A percentile compares a stretch with the other conserved stretches of the same genome.
phyloP scores from a whole-genome alignment of 92 coral and sea anemone genomes.

The Porites divaricata region DNA sequence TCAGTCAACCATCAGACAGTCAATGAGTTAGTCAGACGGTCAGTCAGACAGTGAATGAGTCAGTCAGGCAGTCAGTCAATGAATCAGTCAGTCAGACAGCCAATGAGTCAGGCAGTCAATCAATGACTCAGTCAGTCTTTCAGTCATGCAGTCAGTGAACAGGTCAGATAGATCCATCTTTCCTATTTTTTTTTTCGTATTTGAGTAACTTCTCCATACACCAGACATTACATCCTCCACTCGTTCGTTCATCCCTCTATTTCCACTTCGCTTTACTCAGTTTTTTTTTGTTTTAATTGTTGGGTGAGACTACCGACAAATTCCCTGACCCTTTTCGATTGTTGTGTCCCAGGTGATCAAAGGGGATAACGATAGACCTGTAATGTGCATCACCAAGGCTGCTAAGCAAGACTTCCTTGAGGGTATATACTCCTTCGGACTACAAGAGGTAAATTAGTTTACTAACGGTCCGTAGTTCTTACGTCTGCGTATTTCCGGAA shows the following conservation, averaged over 20 bases:
- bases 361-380: conserved; percentile 64
- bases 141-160: too few relatives aligned
- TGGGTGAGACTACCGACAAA: neutral
- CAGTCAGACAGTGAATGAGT: neutral
- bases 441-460: conserved; percentile 76
- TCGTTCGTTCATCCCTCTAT: neutral
- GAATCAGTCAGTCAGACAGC: neutral
- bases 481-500: too few relatives aligned
- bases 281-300: too few relatives aligned
- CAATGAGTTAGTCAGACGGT: neutral
- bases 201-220: too few relatives aligned
- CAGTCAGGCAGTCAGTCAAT: neutral
- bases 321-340: neutral
- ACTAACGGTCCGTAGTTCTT: neutral
- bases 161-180: too few relatives aligned
- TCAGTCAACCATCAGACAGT: neutral
- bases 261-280: neutral
- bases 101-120: neutral
- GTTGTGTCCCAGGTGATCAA: conserved; percentile 59
- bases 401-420: conserved; percentile 73
- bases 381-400: conserved; percentile 68
- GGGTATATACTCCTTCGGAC: conserved; percentile 79
- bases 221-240: neutral
- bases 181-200: neutral
- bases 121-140: too few relatives aligned